phyloP scores from a whole-genome alignment of 2,797 vertebrate genomes.

The Poecilia wingei region DNA sequence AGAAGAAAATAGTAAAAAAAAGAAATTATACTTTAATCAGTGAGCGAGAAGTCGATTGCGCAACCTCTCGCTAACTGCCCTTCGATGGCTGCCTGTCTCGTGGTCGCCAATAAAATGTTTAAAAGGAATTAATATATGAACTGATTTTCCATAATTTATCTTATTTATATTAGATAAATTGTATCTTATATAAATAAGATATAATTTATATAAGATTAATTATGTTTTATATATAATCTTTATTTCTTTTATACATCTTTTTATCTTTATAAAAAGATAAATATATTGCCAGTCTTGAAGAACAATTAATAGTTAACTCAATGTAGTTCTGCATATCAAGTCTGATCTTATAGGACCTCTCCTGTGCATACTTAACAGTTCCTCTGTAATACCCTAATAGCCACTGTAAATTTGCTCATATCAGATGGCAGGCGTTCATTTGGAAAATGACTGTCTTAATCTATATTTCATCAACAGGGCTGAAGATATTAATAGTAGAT shows the following conservation, averaged over 20 bases:
- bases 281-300: conserved; percentile 4
- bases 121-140: too few species aligned
- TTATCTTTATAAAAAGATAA: too few species aligned
- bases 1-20: neutral
- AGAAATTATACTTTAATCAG: neutral
- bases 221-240: too few species aligned
- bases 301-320: conserved; percentile 59
- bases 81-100: too few species aligned
- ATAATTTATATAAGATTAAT: too few species aligned
- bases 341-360: conserved; percentile 51
- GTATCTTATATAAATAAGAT: too few species aligned
- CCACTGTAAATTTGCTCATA: conserved; percentile 70
- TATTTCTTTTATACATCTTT: too few species aligned
- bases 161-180: too few species aligned
- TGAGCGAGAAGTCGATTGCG: too few species aligned
- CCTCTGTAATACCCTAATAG: conserved; percentile 65
- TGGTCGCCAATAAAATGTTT: too few species aligned
- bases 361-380: conserved; percentile 58
- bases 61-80: too few species aligned
- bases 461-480: conserved; percentile 76
- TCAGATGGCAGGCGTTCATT: conserved; percentile 71
- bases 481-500: conserved; percentile 72
- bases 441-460: conserved; percentile 73
- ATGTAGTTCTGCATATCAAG: conserved; percentile 58
- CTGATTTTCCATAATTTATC: too few species aligned